Percentiles rank a stretch among this genome's conserved stretches.
phyloP scores from a whole-genome alignment of 2,888 invertebrate genomes.

The Labia minor region DNA sequence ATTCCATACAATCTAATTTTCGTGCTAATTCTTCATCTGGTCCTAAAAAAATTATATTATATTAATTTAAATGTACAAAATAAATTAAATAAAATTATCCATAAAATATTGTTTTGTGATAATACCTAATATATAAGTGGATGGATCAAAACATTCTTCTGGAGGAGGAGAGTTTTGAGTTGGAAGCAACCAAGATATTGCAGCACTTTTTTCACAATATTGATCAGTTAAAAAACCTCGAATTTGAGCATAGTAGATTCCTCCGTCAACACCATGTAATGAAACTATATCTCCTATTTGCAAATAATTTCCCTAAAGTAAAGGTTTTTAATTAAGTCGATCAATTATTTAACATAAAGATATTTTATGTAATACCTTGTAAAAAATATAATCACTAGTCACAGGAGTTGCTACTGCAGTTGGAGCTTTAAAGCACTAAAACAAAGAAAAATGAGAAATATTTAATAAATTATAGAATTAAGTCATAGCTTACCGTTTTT shows the following conservation, averaged over 20 bases:
- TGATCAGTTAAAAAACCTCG: conserved; percentile 81
- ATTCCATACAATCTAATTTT: conserved; percentile 76
- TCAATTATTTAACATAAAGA: too few species aligned
- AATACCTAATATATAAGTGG: conserved; percentile 76
- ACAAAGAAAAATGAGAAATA: conserved; percentile 26
- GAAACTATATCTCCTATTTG: conserved; percentile 88
- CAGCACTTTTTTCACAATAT: conserved; percentile 87
- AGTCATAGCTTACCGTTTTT: conserved; percentile 41
- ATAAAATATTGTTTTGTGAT: background rate
- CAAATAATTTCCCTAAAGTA: conserved; percentile 57
- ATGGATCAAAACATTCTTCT: conserved; percentile 69
- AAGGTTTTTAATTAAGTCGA: conserved; percentile 21
- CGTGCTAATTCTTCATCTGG: conserved; percentile 84
- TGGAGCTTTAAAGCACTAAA: conserved; percentile 65
- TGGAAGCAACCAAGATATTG: conserved; percentile 82
- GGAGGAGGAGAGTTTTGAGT: conserved; percentile 67
- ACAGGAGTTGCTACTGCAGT: conserved; percentile 69
- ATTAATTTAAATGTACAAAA: conserved; percentile 21
- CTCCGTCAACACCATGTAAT: conserved; percentile 61
- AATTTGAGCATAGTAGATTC: conserved; percentile 79
- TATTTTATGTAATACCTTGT: conserved; percentile 44
- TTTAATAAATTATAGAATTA: background rate
- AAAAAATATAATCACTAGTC: conserved; percentile 67
- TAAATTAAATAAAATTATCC: background rate
- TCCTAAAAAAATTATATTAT: conserved; percentile 43